Conservation (phyloP, 2,113 vertebrate genomes). For the Petrocephalus microphthalmus region DNA sequence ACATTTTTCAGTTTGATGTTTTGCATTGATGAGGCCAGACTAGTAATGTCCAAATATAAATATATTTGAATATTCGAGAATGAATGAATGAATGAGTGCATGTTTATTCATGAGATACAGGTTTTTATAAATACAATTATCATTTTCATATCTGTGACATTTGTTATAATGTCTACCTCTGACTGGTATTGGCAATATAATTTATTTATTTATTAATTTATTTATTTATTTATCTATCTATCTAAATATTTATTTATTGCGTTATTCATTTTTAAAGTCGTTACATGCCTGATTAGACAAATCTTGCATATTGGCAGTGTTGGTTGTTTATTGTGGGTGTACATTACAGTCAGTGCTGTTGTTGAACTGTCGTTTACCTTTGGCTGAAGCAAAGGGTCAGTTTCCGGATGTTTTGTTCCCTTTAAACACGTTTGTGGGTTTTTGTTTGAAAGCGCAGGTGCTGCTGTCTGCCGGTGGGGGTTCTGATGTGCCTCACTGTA, state of each 20-base stretch:
- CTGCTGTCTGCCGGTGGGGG: neutral
- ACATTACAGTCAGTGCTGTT: slow-evolving; percentile 43
- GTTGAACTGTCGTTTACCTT: slow-evolving; percentile 36
- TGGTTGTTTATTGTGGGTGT: slow-evolving; percentile 40
- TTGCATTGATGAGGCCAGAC: neutral
- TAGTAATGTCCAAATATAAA: neutral
- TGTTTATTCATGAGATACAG: neutral
- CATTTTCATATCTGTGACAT: neutral
- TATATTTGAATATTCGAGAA: neutral
- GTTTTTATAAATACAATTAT: neutral
- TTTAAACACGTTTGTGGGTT: neutral
- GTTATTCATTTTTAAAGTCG: slow-evolving; percentile 42
- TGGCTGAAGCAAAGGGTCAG: neutral
- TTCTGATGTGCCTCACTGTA: neutral
- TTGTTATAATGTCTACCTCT: slow-evolving; percentile 11
- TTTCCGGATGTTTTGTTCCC: neutral
- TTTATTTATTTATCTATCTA: slow-evolving; percentile 28
- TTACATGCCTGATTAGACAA: slow-evolving; percentile 48
- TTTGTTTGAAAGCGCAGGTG: neutral
- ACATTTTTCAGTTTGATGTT: neutral
- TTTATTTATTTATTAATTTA: slow-evolving; percentile 11
- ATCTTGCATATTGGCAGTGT: slow-evolving; percentile 30
- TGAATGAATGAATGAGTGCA: too few relatives aligned
- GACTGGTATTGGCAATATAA: slow-evolving; percentile 50
- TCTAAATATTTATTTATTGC: slow-evolving; percentile 22